Evolutionary conservation across 2,113 vertebrate species (phyloP).

Genomic region (Lipophrys pholis): DNA sequence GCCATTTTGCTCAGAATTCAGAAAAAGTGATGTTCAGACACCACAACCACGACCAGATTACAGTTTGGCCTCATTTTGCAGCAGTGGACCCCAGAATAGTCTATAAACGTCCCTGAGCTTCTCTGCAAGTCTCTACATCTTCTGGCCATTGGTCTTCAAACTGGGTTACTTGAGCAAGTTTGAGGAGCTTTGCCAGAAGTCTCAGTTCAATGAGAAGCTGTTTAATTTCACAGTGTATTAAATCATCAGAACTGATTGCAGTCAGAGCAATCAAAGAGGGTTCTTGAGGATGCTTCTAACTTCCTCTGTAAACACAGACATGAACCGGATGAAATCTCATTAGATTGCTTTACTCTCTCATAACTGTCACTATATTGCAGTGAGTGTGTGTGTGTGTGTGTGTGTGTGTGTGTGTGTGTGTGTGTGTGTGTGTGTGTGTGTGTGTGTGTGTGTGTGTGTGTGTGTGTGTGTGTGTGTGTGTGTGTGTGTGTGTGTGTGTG

Average conservation of each 20-base stretch:
- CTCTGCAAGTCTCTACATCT: background rate
- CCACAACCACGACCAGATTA: background rate
- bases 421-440: no score
- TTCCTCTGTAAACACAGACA: background rate
- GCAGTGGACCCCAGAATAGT: background rate
- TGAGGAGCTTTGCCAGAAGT: background rate
- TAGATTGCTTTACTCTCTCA: background rate
- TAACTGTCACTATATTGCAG: no score
- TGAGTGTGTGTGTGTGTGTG: no score
- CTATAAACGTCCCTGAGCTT: background rate
- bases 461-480: no score
- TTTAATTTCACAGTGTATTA: background rate
- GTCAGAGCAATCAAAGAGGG: background rate
- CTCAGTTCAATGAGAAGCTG: background rate
- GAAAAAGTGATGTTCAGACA: background rate
- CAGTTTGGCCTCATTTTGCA: background rate
- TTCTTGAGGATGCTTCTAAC: background rate
- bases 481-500: no score
- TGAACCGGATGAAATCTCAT: background rate
- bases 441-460: no score
- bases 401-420: no score
- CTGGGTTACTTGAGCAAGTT: conserved; percentile 11
- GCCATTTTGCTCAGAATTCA: background rate
- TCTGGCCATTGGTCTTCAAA: background rate
- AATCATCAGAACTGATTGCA: background rate